These are phyloP conservation scores for Aphelocoma coerulescens DNA, from an alignment of 2,113 vertebrate genomes.

Conservation along the genomic window DNA sequence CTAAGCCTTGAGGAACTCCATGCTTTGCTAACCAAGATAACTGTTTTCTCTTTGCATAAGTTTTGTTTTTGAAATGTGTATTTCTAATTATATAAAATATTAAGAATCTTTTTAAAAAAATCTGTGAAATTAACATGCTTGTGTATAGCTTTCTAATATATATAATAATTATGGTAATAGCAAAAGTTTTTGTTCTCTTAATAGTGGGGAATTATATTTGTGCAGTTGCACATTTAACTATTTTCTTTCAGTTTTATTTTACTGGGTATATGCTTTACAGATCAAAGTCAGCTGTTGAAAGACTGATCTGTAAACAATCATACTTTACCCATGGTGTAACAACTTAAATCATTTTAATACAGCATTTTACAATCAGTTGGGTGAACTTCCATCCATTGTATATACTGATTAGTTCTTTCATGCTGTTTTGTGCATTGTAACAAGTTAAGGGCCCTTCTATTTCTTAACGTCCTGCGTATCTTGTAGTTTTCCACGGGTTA, in stretches of 20 bases:
- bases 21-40: slow-evolving; percentile 96
- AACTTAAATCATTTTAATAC: slow-evolving; percentile 71
- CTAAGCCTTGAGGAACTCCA: slow-evolving; percentile 94
- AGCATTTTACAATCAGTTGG: slow-evolving; percentile 74
- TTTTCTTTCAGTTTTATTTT: slow-evolving; percentile 78
- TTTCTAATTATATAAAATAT: slow-evolving; percentile 99
- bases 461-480: slow-evolving; percentile 71
- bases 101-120: slow-evolving; percentile 98
- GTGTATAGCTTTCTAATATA: slow-evolving; percentile 99
- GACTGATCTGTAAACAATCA: slow-evolving; percentile 74
- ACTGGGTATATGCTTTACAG: slow-evolving; percentile 77
- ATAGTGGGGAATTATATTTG: slow-evolving; percentile 90
- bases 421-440: slow-evolving; percentile 74
- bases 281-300: slow-evolving; percentile 71
- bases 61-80: slow-evolving; percentile 98
- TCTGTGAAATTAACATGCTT: slow-evolving; percentile 99
- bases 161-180: slow-evolving; percentile 92
- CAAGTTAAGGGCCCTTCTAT: slow-evolving; percentile 74
- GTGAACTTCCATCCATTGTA: slow-evolving; percentile 79
- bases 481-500: slow-evolving; percentile 67
- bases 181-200: slow-evolving; percentile 90
- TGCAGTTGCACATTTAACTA: slow-evolving; percentile 89
- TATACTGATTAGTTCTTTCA: slow-evolving; percentile 77
- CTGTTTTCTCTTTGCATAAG: slow-evolving; percentile 99
- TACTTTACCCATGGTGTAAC: slow-evolving; percentile 67